These are phyloP conservation scores for Rhodeus uyekii DNA, from an alignment of 2,797 vertebrate species.

Conservation along the genomic window DNA sequence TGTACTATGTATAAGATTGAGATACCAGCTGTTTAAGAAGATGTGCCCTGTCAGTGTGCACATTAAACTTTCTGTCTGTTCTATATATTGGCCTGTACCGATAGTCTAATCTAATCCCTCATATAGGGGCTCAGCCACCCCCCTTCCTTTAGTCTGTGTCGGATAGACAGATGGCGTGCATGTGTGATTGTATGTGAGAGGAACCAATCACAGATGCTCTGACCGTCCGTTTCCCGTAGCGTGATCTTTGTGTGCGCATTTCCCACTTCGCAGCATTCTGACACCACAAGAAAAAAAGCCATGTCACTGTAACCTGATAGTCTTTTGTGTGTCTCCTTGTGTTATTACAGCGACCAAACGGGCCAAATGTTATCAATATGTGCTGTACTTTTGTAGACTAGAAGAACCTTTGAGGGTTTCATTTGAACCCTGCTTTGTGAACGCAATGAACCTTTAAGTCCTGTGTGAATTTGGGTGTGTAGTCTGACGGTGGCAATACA, in stretches of 20 bases:
- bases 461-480: conserved; percentile 26
- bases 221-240: conserved; percentile 6
- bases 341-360: not conserved
- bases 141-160: not conserved
- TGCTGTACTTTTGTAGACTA: conserved; percentile 4
- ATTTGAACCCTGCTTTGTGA: not conserved
- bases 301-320: not conserved
- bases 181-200: not conserved
- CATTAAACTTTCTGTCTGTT: conserved; percentile 17
- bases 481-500: conserved; percentile 7
- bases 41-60: conserved; percentile 45
- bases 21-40: conserved; percentile 54
- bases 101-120: conserved; percentile 26
- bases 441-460: not conserved
- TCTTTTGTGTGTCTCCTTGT: conserved; percentile 16
- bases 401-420: not conserved
- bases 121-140: not conserved
- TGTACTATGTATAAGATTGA: conserved; percentile 10
- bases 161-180: conserved; percentile 28
- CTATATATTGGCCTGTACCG: conserved; percentile 21
- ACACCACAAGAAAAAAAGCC: conserved; percentile 15
- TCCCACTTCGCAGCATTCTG: not conserved
- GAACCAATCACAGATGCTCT: conserved; percentile 7
- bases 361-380: not conserved
- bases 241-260: not conserved